Percentiles rank a stretch among this genome's conserved stretches.
These are phyloP conservation scores for Rachycentron canadum DNA, from an alignment of 2,797 vertebrate genomes.

Conservation along the genomic window DNA sequence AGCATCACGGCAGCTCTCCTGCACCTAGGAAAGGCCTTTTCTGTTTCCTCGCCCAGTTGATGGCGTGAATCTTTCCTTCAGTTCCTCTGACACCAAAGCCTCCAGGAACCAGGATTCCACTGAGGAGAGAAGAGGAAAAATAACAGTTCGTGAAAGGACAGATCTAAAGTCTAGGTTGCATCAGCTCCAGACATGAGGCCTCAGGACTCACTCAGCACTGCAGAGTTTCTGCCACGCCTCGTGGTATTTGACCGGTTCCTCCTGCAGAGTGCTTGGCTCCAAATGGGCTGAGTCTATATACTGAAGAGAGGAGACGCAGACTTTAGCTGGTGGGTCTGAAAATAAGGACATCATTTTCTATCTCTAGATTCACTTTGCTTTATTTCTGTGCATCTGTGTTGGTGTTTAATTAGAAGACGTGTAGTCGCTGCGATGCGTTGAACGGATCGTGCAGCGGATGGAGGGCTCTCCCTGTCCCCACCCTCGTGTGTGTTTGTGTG, in stretches of 20 bases:
- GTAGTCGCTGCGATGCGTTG: not conserved
- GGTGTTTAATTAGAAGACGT: not conserved
- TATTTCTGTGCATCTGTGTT: not conserved
- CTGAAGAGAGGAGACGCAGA: constrained; percentile 25
- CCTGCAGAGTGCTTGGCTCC: constrained; percentile 89
- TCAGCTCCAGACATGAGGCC: not conserved
- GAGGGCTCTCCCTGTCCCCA: not conserved
- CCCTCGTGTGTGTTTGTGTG: not conserved
- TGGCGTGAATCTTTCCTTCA: constrained; percentile 96
- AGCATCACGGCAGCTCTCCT: not conserved
- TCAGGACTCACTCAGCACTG: constrained; percentile 90
- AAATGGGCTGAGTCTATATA: constrained; percentile 94
- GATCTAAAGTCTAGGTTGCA: not conserved
- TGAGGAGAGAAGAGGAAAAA: constrained; percentile 58
- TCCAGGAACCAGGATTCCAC: constrained; percentile 93
- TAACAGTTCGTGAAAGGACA: not conserved
- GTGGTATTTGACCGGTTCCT: constrained; percentile 95
- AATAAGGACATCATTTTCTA: not conserved
- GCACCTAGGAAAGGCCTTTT: constrained; percentile 93
- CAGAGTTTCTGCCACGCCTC: constrained; percentile 98
- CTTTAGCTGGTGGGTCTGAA: constrained; percentile 6
- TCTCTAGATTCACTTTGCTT: too few relatives aligned
- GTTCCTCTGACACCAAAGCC: constrained; percentile 95
- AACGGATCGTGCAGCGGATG: not conserved
- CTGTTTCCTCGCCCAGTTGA: constrained; percentile 94